Evolutionary conservation across 2,888 invertebrate species (phyloP).

Genomic region (Agrotis clavis): DNA sequence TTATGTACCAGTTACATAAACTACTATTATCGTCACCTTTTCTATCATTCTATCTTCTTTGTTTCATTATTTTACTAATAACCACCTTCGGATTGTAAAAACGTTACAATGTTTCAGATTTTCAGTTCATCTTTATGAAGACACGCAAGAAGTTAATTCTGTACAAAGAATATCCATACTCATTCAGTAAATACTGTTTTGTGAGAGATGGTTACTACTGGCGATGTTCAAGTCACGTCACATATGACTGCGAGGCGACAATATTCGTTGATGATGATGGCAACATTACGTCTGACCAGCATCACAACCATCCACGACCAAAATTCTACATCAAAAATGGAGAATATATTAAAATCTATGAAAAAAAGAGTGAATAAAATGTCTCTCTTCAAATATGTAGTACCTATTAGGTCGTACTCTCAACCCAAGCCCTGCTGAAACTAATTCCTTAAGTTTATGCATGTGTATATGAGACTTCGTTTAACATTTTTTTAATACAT

Average conservation of each 20-base stretch:
- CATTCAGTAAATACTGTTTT: slow-evolving; percentile 2
- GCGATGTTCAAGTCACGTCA: no score
- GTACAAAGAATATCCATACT: slow-evolving; percentile 22
- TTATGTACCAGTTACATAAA: no score
- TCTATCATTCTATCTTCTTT: neutral
- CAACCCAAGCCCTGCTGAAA: no score
- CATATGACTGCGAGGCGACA: slow-evolving; percentile 21
- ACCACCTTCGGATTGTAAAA: neutral
- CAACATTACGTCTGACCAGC: neutral
- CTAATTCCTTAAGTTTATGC: no score
- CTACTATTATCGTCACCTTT: no score
- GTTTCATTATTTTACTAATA: neutral
- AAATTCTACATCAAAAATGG: slow-evolving; percentile 25
- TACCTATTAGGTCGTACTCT: neutral
- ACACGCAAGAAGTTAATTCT: slow-evolving; percentile 32
- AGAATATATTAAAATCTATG: slow-evolving; percentile 31
- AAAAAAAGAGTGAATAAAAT: neutral
- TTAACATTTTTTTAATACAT: no score
- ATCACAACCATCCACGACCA: slow-evolving; percentile 16
- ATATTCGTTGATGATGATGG: slow-evolving; percentile 22
- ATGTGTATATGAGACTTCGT: no score
- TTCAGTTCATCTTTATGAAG: slow-evolving; percentile 18
- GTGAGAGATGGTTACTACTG: slow-evolving; percentile 4
- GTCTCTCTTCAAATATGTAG: neutral
- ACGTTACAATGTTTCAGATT: slow-evolving; percentile 20